Conservation (phyloP, 2,888 invertebrate species). For the Heteropelma amictum region DNA sequence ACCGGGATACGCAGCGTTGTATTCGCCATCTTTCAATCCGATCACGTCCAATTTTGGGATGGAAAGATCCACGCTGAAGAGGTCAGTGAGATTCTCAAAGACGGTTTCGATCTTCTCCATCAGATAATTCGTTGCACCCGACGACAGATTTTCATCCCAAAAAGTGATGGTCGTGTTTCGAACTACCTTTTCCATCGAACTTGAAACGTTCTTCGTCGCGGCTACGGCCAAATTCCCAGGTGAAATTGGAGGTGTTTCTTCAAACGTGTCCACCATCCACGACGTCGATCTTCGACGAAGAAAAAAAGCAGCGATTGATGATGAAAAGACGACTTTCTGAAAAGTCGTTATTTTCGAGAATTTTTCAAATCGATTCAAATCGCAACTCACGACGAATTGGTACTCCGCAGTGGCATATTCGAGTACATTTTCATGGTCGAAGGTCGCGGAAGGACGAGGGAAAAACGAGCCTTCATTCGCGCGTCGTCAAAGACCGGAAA, state of each 20-base stretch:
- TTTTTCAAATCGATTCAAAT: not conserved
- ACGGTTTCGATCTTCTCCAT: conserved; percentile 60
- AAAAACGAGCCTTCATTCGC: conserved; percentile 86
- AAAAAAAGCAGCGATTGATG: not conserved
- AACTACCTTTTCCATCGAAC: conserved; percentile 41
- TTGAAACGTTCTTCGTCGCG: conserved; percentile 51
- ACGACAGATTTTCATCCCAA: conserved; percentile 49
- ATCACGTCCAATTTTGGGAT: conserved; percentile 68
- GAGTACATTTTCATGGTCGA: conserved; percentile 83
- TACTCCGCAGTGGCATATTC: conserved; percentile 83
- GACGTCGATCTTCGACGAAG: conserved; percentile 59
- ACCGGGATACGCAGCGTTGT: conserved; percentile 64
- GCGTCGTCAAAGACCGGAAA: conserved; percentile 83
- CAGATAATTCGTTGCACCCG: conserved; percentile 58
- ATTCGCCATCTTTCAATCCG: conserved; percentile 59
- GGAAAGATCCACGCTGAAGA: conserved; percentile 63
- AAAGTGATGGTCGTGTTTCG: conserved; percentile 42
- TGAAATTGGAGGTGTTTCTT: conserved; percentile 77
- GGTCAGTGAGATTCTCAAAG: conserved; percentile 55
- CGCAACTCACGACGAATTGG: conserved; percentile 64
- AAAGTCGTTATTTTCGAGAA: not conserved
- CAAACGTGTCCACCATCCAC: conserved; percentile 63
- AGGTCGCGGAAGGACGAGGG: conserved; percentile 84
- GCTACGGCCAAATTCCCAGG: conserved; percentile 80
- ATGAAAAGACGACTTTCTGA: not conserved